Percentiles rank a stretch among this genome's conserved stretches.
These are phyloP conservation scores for Vipera ursinii DNA, from an alignment of 2,797 vertebrate species.

Conservation along the genomic window DNA sequence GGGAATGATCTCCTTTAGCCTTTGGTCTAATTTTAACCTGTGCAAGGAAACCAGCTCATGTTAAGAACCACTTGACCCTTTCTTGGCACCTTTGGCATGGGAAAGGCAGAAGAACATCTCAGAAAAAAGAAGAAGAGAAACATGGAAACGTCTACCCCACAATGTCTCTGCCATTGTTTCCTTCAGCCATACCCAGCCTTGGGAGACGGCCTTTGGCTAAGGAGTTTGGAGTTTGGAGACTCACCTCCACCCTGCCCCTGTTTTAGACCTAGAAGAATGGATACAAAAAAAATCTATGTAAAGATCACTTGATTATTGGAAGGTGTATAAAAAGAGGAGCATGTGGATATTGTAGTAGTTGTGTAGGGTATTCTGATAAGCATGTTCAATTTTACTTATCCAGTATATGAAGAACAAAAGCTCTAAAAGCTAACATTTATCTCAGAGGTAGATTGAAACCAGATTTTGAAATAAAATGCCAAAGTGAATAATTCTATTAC, in stretches of 20 bases:
- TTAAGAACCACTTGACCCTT: not conserved
- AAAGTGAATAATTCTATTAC: conserved; percentile 54
- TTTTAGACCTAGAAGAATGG: not conserved
- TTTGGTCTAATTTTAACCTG: not conserved
- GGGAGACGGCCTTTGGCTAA: not conserved
- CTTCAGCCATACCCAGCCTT: not conserved
- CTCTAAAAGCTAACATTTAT: conserved; percentile 59
- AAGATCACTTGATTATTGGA: not conserved
- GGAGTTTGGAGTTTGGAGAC: not conserved
- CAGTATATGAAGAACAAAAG: conserved; percentile 51
- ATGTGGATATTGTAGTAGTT: conserved; percentile 38
- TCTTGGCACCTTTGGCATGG: not conserved
- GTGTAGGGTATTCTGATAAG: conserved; percentile 25
- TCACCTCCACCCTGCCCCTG: not conserved
- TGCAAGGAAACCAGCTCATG: not conserved
- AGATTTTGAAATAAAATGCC: conserved; percentile 61
- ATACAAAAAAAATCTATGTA: not conserved
- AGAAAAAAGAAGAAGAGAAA: not conserved
- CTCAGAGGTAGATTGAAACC: conserved; percentile 62
- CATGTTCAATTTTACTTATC: conserved; percentile 54
- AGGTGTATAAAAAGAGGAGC: not conserved
- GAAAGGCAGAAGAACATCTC: not conserved
- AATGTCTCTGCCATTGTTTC: not conserved
- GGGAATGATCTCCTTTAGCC: not conserved
- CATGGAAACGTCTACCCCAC: not conserved